These are phyloP conservation scores for Lates calcarifer DNA, from an alignment of 2,113 vertebrate species.

Conservation along the genomic window DNA sequence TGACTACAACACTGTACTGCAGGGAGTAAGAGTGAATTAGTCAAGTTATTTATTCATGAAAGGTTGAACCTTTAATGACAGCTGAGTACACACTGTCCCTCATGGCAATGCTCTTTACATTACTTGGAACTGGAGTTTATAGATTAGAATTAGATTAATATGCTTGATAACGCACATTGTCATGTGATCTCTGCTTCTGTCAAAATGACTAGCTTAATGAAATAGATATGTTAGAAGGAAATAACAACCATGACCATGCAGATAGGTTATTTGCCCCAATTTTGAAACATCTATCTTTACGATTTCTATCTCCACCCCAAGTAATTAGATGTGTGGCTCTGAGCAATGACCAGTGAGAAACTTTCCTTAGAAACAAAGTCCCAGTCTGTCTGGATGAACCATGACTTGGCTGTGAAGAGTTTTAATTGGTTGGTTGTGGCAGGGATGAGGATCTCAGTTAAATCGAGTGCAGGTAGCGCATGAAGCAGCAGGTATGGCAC, in stretches of 20 bases:
- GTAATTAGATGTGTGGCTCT: neutral
- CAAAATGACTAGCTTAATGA: neutral
- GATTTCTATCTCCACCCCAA: neutral
- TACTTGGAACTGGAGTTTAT: neutral
- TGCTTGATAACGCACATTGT: neutral
- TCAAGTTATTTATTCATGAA: neutral
- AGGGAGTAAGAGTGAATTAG: neutral
- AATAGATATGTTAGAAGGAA: neutral
- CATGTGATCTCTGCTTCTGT: constrained; percentile 27
- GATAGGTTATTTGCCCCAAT: neutral
- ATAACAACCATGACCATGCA: neutral
- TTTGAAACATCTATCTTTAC: neutral
- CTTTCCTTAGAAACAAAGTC: neutral
- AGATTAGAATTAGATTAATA: constrained; percentile 2
- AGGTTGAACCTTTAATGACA: neutral
- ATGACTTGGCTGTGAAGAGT: neutral
- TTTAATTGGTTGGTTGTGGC: neutral
- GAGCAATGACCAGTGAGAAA: neutral
- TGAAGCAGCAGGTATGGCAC: neutral
- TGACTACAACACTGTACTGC: neutral
- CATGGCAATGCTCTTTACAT: neutral
- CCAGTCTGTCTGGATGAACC: neutral
- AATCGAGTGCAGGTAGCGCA: neutral
- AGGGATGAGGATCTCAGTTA: neutral
- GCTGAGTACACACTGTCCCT: neutral